These are phyloP conservation scores for Scolanthus callimorphus DNA, from an alignment of 92 coral and sea anemone genomes.

Conservation along the genomic window DNA sequence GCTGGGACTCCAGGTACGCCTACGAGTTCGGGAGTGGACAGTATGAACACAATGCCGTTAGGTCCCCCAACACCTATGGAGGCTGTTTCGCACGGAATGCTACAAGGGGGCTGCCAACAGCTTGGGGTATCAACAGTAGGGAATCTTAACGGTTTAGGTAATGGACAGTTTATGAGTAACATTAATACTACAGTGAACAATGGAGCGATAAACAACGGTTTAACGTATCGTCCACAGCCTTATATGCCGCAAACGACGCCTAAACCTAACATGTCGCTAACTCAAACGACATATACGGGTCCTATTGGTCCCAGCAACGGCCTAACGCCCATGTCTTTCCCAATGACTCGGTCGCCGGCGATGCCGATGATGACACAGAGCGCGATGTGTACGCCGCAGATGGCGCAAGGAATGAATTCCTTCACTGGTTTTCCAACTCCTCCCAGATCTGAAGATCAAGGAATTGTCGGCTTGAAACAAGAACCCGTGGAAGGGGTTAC, in stretches of 20 bases:
- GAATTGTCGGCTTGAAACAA: conserved; percentile 68
- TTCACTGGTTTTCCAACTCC: conserved; percentile 56
- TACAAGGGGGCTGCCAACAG: conserved; percentile 62
- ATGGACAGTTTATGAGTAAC: conserved; percentile 44
- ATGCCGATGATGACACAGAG: conserved; percentile 67
- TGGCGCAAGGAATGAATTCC: conserved; percentile 64
- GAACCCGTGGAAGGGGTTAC: conserved; percentile 68
- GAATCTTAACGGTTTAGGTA: conserved; percentile 61
- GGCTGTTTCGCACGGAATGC: conserved; percentile 69
- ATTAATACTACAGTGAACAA: conserved; percentile 61
- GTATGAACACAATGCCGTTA: conserved; percentile 54
- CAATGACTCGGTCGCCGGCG: conserved; percentile 67
- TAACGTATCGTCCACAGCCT: conserved; percentile 77
- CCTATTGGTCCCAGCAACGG: conserved; percentile 63
- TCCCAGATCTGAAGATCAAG: conserved; percentile 71
- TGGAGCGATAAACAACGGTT: conserved; percentile 71
- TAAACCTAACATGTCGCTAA: conserved; percentile 69
- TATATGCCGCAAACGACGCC: conserved; percentile 60
- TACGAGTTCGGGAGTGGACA: conserved; percentile 46
- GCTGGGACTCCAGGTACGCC: conserved; percentile 53
- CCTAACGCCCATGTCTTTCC: conserved; percentile 62
- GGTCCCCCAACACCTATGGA: conserved; percentile 53
- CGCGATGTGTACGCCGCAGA: conserved; percentile 65
- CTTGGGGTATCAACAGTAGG: conserved; percentile 49
- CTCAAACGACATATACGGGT: conserved; percentile 66